Base-by-base conservation (phyloP, 1,140 invertebrate genomes). In the Drosophila subobscura region DNA sequence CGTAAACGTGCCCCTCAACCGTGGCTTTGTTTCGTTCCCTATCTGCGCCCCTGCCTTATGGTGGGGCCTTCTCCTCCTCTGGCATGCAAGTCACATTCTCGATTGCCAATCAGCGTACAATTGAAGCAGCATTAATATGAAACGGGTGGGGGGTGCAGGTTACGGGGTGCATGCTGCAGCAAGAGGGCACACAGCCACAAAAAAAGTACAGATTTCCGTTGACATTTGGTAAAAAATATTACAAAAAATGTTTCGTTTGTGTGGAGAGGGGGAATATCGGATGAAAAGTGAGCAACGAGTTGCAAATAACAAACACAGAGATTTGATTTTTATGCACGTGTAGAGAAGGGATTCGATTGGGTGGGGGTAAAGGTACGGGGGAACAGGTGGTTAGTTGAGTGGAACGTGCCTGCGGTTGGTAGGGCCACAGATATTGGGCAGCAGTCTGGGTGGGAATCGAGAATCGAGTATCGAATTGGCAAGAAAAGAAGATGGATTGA, bases 61-160 rank as follows among this genome's bases (percentile, higher is more conserved):
- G 16, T 6, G 50, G 42, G 37, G n/a, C 45, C 40, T 27, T 67
- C n/a, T 41, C 47, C 46, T 42, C 54, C 52, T 56, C 58, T 12
- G 50, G 83, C 67, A 88, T 86, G 83, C 83, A 86, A 86, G 83
- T 86, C 83, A 86, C 83, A 86, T 88, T 88, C 83, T 76, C 83
- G 83, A 86, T 86, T 88, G 83, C 83, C 83, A 86, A 86, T 86
- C 83, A 86, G 83, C 83, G 83, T 73, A 77, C 83, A 86, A 86
- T 88, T 83, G 78, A 86, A 70, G 83, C 78, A 78, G 81, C 81
- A 86, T 86, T 86, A 86, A 88, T 86, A 78, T 65, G 77, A 55
- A 37, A 44, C 45, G 42, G 59, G 47, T 14, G 22, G 49, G 40
- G 29, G 8, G 53, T 20, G 46, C 7, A 14, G 53, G 52, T 20